phyloP scores from a whole-genome alignment of 2,797 vertebrate genomes.

The Hemitrygon akajei region DNA sequence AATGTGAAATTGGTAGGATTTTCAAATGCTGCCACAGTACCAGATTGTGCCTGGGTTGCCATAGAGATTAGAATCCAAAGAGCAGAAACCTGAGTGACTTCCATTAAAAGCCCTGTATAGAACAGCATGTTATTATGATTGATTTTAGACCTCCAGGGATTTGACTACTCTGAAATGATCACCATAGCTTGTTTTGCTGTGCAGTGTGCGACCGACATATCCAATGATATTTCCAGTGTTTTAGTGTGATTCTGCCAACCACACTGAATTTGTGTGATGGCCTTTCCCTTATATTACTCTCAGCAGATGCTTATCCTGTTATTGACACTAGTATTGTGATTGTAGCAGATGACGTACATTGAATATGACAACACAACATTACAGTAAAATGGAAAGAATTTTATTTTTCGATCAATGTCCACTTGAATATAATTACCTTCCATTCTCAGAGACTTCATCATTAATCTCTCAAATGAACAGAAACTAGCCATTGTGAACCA shows the following conservation, averaged over 20 bases:
- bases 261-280: neutral
- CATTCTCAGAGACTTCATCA: neutral
- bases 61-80: conserved; percentile 45
- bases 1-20: conserved; percentile 8
- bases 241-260: neutral
- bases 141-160: conserved; percentile 49
- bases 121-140: conserved; percentile 50
- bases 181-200: neutral
- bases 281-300: neutral
- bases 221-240: neutral
- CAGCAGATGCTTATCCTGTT: neutral
- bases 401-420: neutral
- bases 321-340: conserved; percentile 4
- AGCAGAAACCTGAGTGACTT: conserved; percentile 44
- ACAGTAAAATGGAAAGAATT: neutral
- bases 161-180: conserved; percentile 32
- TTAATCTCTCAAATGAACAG: neutral
- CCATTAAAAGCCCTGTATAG: conserved; percentile 49
- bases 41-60: conserved; percentile 44
- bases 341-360: neutral
- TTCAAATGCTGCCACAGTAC: conserved; percentile 28
- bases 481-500: neutral
- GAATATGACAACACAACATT: no score
- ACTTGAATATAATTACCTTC: no score
- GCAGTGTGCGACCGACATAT: neutral